Conservation (phyloP, 2,113 vertebrate genomes). For the Verasper variegatus region DNA sequence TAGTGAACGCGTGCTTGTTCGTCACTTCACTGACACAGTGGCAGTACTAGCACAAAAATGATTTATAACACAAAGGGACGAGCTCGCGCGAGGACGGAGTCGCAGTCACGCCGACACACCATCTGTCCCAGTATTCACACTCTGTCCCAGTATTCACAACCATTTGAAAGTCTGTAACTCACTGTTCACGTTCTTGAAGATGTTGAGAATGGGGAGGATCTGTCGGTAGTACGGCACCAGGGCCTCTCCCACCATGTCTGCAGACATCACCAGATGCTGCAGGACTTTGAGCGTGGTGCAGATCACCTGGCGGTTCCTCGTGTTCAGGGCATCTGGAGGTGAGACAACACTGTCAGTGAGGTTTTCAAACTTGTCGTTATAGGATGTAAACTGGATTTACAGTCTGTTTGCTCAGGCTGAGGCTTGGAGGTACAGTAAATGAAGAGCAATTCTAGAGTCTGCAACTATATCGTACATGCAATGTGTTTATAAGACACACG, state of each 20-base stretch:
- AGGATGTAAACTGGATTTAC: neutral
- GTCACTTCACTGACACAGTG: neutral
- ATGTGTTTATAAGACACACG: neutral
- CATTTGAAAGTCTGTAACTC: conserved; percentile 71
- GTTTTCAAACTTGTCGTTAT: neutral
- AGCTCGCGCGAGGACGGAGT: conserved; percentile 19
- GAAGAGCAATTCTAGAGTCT: conserved; percentile 4
- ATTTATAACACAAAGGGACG: conserved; percentile 36
- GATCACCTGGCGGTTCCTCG: conserved; percentile 91
- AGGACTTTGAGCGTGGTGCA: conserved; percentile 92
- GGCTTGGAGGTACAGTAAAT: conserved; percentile 12
- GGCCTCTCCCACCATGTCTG: conserved; percentile 90
- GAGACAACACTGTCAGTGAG: neutral
- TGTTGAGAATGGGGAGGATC: conserved; percentile 94
- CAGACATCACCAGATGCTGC: conserved; percentile 93
- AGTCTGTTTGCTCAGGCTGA: conserved; percentile 28
- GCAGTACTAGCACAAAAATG: conserved; percentile 4
- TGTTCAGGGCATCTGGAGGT: conserved; percentile 90
- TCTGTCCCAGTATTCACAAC: conserved; percentile 13
- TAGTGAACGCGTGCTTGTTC: neutral
- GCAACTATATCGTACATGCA: conserved; percentile 13
- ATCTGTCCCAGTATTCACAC: conserved; percentile 27
- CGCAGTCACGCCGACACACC: conserved; percentile 21
- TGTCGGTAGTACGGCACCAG: conserved; percentile 95
- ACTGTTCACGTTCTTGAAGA: conserved; percentile 96